phyloP scores from a whole-genome alignment of 2,797 vertebrate species.

The Fistularia commersonii region DNA sequence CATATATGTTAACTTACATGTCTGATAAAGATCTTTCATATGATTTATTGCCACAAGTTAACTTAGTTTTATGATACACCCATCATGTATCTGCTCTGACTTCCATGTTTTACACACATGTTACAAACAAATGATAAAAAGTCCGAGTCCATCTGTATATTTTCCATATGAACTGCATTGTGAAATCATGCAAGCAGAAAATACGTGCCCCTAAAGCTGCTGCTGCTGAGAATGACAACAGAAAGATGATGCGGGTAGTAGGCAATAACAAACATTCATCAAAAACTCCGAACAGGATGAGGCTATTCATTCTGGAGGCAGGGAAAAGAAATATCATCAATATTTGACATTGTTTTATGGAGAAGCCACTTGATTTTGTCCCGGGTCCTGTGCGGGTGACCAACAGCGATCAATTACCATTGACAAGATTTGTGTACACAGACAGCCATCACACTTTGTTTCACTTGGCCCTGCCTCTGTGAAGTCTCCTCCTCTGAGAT shows the following conservation, averaged over 20 bases:
- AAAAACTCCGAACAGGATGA: conserved; percentile 70
- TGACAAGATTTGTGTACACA: conserved; percentile 76
- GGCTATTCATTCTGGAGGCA: conserved; percentile 76
- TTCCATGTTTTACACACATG: no score
- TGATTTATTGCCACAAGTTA: no score
- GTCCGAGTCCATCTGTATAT: no score
- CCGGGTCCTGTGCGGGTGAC: conserved; percentile 74
- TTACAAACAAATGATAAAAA: no score
- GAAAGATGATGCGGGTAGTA: conserved; percentile 64
- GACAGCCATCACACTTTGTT: conserved; percentile 69
- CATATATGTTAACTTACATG: no score
- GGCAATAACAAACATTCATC: conserved; percentile 81
- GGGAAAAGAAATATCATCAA: conserved; percentile 82
- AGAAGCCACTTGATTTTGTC: conserved; percentile 80
- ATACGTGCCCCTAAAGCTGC: conserved; percentile 21
- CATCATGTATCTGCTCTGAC: no score
- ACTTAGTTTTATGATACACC: no score
- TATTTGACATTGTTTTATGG: conserved; percentile 84
- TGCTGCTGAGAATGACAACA: conserved; percentile 56
- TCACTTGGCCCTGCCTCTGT: conserved; percentile 49
- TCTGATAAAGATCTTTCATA: no score
- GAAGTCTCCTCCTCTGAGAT: conserved; percentile 67
- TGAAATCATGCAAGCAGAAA: conserved; percentile 13
- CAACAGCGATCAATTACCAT: conserved; percentile 77
- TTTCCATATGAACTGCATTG: background rate